Conservation (phyloP, 2,797 vertebrate genomes). For the Chiroxiphia lanceolata region DNA sequence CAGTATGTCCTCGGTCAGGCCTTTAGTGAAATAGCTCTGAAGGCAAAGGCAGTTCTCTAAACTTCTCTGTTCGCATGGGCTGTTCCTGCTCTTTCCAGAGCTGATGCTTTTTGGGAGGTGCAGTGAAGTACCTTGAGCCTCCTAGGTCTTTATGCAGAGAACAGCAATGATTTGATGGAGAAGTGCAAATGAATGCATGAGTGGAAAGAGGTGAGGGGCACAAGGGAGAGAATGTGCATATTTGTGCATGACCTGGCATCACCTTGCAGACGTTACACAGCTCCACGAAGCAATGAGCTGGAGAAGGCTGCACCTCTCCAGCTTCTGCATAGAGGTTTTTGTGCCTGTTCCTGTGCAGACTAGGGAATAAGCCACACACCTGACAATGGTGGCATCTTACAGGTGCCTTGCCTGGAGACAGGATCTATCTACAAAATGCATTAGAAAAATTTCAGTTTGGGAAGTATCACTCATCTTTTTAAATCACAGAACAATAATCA, state of each 20-base stretch:
- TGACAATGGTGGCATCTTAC: not conserved
- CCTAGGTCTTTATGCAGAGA: not conserved
- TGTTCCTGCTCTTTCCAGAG: not conserved
- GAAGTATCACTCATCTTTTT: not conserved
- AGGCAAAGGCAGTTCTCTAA: not conserved
- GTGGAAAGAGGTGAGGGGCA: not conserved
- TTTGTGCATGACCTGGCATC: not conserved
- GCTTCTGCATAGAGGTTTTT: not conserved
- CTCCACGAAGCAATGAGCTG: not conserved
- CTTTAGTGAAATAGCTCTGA: not conserved
- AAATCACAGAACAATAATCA: not conserved
- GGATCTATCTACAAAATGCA: not conserved
- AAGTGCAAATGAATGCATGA: not conserved
- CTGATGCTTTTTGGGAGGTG: accelerated
- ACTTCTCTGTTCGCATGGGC: not conserved
- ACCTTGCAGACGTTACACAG: not conserved
- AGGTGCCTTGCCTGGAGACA: not conserved
- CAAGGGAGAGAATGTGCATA: accelerated
- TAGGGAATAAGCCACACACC: not conserved
- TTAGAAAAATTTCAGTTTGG: not conserved
- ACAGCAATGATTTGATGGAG: not conserved
- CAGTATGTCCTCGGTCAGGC: not conserved
- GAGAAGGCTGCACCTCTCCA: not conserved
- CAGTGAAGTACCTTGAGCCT: not conserved
- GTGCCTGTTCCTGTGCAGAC: not conserved